Evolutionary conservation across 2,888 invertebrate genomes (phyloP), one percentile per base, ranked within the genome.

Genomic region (Hemaris fuciformis): DNA sequence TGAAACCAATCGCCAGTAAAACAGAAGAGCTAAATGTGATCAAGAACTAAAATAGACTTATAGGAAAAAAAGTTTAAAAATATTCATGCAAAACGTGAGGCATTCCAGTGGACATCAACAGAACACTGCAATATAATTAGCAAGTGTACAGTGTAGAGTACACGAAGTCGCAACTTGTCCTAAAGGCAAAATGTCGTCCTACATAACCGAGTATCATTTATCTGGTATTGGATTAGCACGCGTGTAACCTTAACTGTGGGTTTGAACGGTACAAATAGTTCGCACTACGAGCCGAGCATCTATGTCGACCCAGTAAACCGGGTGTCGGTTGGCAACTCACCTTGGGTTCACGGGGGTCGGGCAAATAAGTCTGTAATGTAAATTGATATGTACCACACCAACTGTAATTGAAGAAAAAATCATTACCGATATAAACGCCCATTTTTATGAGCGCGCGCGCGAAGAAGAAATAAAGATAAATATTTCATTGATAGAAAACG

Each of bases 241-340:
- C 80, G 77, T 85, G 86, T 84, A 87, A 85, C 85, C 80, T 77
- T 82, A 85, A 80, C 82, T 80, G 81, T 75, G 68, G 76, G 77
- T 71, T 75, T 87, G 87, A 89, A 87, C 85, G 87, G 85, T 88
- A 89, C 89, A 89, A 89, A 89, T 88, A 83, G 86, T 80, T 75
- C 68, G 80, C 73, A 79, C 79, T 79, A 77, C 80, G 78, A 80
- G 67, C 74, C 76, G 73, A 79, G 78, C 82, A 79, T 83, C 80
- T 77, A 76, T 77, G 80, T 79, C 84, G 88, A 83, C 87, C 85
- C 73, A 82, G 77, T 83, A 80, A 83, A 72, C 70, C 71, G 72
- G 71, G 85, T 84, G 79, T 85, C 83, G 80, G 80, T 82, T 85
- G 81, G 80, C 83, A 62, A 62, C 60, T 48, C 60, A 38, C 38